Percentiles rank a stretch among this genome's conserved stretches.
phyloP scores from a whole-genome alignment of 2,113 vertebrate genomes.

The Calidris pugnax region DNA sequence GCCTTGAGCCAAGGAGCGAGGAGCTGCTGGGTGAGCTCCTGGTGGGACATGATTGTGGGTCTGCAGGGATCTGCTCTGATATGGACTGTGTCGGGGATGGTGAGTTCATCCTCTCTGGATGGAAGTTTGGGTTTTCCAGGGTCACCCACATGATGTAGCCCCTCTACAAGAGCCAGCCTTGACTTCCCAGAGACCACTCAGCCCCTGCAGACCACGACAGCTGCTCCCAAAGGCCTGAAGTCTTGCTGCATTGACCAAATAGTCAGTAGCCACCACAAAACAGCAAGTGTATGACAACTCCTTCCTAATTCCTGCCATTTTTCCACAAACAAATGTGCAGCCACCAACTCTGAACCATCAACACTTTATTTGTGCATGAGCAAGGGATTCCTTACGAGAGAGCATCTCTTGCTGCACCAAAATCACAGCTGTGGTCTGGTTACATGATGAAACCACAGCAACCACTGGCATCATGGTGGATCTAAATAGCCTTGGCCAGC shows the following conservation, averaged over 20 bases:
- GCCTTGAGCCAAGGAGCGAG: not conserved
- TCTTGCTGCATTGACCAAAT: rapidly evolving
- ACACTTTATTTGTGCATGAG: not conserved
- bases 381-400: not conserved
- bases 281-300: not conserved
- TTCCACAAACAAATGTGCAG: not conserved
- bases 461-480: rapidly evolving
- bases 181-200: not conserved
- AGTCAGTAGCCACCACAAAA: rapidly evolving
- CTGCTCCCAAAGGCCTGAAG: not conserved
- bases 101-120: not conserved
- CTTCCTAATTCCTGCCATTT: not conserved
- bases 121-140: not conserved
- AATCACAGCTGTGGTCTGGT: not conserved
- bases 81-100: not conserved
- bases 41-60: rapidly evolving
- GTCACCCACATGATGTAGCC: not conserved
- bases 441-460: no score
- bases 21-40: rapidly evolving
- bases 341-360: not conserved
- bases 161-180: not conserved
- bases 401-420: not conserved
- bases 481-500: slow-evolving; percentile 65
- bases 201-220: rapidly evolving
- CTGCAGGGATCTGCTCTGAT: not conserved